Evolutionary conservation across 1,140 invertebrate species (phyloP), one percentile per base, ranked within the genome.

Genomic region (Phocides pigmalion): DNA sequence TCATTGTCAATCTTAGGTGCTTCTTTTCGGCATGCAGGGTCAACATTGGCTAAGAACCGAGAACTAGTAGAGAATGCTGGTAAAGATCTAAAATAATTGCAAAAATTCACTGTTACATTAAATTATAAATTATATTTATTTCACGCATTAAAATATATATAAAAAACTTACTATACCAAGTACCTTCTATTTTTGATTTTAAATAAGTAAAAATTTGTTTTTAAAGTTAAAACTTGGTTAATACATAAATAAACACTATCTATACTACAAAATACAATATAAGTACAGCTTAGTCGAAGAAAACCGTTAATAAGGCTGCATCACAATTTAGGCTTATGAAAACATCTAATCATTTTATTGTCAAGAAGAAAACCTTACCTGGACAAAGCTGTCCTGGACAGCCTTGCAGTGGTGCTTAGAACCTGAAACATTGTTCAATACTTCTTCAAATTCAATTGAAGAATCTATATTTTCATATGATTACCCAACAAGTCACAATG

Each of bases 1-100:
- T 92, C 89, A 51, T 82, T 91, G 37, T 93, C 92, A 49, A 93
- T 86, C 4, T 80, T 89, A 0, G 90, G 92, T 6, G 89, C 87
- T 65, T 94, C 93, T 47, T 84, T 87, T 9, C 70, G 64, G 37
- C 61, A 47, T 0, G 62, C 35, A 5, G 87, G 85, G 59, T 90
- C 87, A 15, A 64, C 56, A 14, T 61, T 58, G 3, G 68, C 51
- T 50, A 71, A 66, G 4, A 37, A 32, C 16, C 69, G 68, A 35
- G 70, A 19, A 22, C 65, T 66, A 46, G 82, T 79, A 39, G 88
- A 84, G 47, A 89, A 79, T 3, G 81, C 74, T 66, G 83, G 78
- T 19, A 81, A 47, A 11, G 79, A 82, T 59, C 86, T 90, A 62
- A 62, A 80, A 75, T 46, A 39, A 14, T 61, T n/a, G 6, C 11